phyloP scores from a whole-genome alignment of 2,888 invertebrate genomes.

The Melanostoma scalare region DNA sequence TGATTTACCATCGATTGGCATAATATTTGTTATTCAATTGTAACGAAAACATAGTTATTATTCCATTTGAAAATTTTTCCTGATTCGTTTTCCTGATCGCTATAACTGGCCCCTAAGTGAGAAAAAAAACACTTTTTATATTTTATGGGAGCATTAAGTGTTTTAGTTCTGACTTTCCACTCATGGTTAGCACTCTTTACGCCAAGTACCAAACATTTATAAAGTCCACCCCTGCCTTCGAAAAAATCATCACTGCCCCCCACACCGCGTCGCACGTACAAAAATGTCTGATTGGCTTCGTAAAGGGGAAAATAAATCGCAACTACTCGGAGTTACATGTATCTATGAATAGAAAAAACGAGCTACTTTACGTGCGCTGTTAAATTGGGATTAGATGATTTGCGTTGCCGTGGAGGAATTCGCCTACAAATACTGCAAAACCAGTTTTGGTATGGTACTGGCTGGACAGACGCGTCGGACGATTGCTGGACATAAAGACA shows the following conservation, averaged over 20 bases:
- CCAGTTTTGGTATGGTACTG: constrained; percentile 50
- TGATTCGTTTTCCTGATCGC: too few species aligned
- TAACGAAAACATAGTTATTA: too few species aligned
- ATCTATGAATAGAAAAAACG: constrained; percentile 67
- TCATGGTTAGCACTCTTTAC: too few species aligned
- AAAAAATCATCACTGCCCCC: constrained; percentile 42
- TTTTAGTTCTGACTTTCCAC: too few species aligned
- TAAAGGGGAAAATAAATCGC: constrained; percentile 66
- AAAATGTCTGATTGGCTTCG: constrained; percentile 67
- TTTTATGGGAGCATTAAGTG: too few species aligned
- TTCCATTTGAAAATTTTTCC: too few species aligned
- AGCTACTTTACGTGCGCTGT: constrained; percentile 73
- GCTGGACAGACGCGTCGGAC: constrained; percentile 52
- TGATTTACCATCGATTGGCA: too few species aligned
- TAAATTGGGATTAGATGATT: constrained; percentile 73
- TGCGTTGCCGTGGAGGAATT: constrained; percentile 72
- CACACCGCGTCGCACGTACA: constrained; percentile 40
- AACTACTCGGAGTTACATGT: constrained; percentile 56
- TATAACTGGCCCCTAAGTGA: too few species aligned
- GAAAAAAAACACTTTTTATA: too few species aligned
- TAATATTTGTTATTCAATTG: too few species aligned
- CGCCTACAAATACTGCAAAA: constrained; percentile 67
- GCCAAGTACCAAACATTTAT: too few species aligned
- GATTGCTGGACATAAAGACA: constrained; percentile 65
- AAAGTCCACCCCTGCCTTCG: constrained; percentile 1